Base-by-base conservation (phyloP, 92 coral and sea anemone genomes). In the Muricea muricata region DNA sequence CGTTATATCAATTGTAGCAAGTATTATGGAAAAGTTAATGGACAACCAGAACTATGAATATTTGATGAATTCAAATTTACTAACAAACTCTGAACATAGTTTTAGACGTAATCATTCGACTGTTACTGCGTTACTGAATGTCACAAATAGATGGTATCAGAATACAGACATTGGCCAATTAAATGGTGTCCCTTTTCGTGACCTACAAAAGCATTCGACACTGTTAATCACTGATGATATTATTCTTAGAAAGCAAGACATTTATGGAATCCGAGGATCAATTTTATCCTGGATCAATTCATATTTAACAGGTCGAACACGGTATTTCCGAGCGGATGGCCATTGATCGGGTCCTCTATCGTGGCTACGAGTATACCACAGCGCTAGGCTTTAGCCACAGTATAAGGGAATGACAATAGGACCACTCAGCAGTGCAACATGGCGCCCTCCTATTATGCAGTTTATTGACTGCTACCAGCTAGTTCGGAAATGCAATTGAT, bases 141-240 rank as follows among this genome's bases (percentile, higher is more conserved):
- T 72, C 56, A 72, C 78, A 8, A 72, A 72, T 72, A 18, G 23
- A 40, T 72, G 54, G 57, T 41, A 72, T 40, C 42, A 39, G 57
- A 72, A 72, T 40, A 40, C 42, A 58, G 79, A 73, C n/a, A n/a
- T 42, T 25, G 79, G 79, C 33, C 79, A 42, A 42, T 35, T 73
- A n/a, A 73, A 45, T 48, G 60, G 61, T 23, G 79, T 73, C 4
- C 15, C 47, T 2, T 73, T 73, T 23, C 33, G 45, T 9, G 79
- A 72, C 56, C 23, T 72, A 41, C 40, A 72, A 23, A 68, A 68
- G 46, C 42, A 4, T 37, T 37, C 42, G 42, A 37, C 9, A 37
- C 42, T 4, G 58, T 50, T 50, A 50, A 10, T 20, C n/a, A n/a
- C n/a, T n/a, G 7, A 50, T 10, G 58, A 50, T 6, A 50, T n/a